Evolutionary conservation across 2,888 invertebrate genomes (phyloP), one percentile per base, ranked within the genome.

Genomic region (Apamea sordens): DNA sequence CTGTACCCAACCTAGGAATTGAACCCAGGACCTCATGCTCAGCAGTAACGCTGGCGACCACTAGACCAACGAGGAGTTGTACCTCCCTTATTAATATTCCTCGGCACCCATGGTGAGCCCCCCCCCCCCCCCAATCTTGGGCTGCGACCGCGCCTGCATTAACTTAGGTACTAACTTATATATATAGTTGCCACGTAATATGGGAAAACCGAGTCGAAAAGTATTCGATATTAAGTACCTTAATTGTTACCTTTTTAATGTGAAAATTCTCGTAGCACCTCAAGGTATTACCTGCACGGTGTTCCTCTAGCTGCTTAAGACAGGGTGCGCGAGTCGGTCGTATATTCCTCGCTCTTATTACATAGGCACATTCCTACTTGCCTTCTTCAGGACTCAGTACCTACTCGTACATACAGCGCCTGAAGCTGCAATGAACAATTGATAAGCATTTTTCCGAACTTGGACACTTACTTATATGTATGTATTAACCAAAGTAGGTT

Each of bases 401-500:
- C 41, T 41, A 41, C 41, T 41, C 41, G 41, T 41, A 41, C 5
- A 41, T 15, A 15, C 15, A 53, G 18, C 3, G 15, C 4, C 28
- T 53, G n/a, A 53, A 74, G 41, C 13, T 64, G 2, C 15, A 75
- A 50, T 24, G 13, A 47, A n/a, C n/a, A n/a, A 4, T 7, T 53
- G 0, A 53, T 64, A 21, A 21, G 5, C 24, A 32, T n/a, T 32
- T 71, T 47, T 13, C 21, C 11, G 15, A 65, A 64, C 44, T 21
- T 53, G 32, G 10, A 13, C 24, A 32, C 24, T 11, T n/a, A n/a
- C n/a, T n/a, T n/a, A 10, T n/a, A 11, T 24, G 7, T 67, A 56
- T 18, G 8, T 50, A 21, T n/a, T 72, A 65, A 56, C 15, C 41
- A 56, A 71, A 56, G n/a, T 73, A 68, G 68, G 71, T 61, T 78